A percentile compares a stretch with the other conserved stretches of the same genome.
Conservation (phyloP, 2,113 vertebrate species). For the Hippocampus comes region DNA sequence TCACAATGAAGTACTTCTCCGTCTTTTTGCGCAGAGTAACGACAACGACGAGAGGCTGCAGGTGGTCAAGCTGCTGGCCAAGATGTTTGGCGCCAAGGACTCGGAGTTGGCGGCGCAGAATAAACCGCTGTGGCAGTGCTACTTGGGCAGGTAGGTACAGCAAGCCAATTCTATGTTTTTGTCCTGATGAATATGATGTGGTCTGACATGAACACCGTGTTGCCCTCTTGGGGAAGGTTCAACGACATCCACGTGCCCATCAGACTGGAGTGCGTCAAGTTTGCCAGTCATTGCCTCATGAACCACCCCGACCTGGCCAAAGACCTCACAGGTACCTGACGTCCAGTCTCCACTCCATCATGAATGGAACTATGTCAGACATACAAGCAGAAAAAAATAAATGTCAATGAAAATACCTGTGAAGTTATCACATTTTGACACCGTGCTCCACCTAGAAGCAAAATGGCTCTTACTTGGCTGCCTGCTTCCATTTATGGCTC, state of each 20-base stretch:
- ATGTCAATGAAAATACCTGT: too few relatives aligned
- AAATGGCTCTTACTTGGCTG: too few relatives aligned
- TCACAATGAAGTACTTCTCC: neutral
- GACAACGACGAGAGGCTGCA: slow-evolving; percentile 98
- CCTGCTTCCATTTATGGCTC: too few relatives aligned
- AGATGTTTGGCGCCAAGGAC: slow-evolving; percentile 99
- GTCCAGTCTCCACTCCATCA: neutral
- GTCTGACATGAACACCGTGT: neutral
- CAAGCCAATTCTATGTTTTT: neutral
- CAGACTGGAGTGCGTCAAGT: slow-evolving; percentile 97
- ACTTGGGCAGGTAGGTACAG: slow-evolving; percentile 85
- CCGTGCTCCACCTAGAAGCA: too few relatives aligned
- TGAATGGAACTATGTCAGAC: too few relatives aligned
- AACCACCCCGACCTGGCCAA: slow-evolving; percentile 98
- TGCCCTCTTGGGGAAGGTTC: slow-evolving; percentile 73
- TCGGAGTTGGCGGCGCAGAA: slow-evolving; percentile 95
- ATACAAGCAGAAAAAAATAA: too few relatives aligned
- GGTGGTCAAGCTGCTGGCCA: slow-evolving; percentile 96
- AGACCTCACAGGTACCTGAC: slow-evolving; percentile 82
- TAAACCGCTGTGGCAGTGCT: slow-evolving; percentile 98
- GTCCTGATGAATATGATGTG: neutral
- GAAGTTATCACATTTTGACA: too few relatives aligned
- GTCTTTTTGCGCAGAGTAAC: slow-evolving; percentile 81
- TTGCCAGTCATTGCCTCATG: slow-evolving; percentile 98
- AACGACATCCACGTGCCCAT: slow-evolving; percentile 99